Base-by-base conservation (phyloP, 2,888 invertebrate genomes). In the Tetramorium bicarinatum region DNA sequence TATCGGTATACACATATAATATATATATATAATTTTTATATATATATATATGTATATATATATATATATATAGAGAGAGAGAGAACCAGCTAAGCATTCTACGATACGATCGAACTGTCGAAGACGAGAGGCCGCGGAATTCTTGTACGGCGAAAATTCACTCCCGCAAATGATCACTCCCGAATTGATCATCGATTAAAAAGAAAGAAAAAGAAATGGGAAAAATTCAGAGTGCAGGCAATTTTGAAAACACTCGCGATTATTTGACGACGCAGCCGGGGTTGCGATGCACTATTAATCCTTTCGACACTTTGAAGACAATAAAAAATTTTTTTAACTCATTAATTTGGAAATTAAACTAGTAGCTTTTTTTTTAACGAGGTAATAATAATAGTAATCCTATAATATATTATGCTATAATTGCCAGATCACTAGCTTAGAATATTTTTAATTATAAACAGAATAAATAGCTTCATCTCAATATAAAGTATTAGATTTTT, bases 41-140 rank as follows among this genome's bases (percentile, higher is more conserved):
- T n/a, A n/a, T n/a, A n/a, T n/a, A 11, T 44, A 6, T 44, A 44
- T 44, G 7, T 75, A 49, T 64, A 74, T 38, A 52, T 25, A 76
- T 62, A 25, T 44, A 77, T 77, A 54, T 67, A 64, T 44, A 44
- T 41, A 66, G 13, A 47, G 34, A 79, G 18, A 59, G 34, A 79
- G 92, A 94, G 92, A 94, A 92, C 92, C 93, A 94, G 92, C 93
- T 93, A 93, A 93, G 93, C 94, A 93, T 93, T 93, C 93, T 91
- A 92, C 92, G 91, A 92, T 77, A 92, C 91, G 88, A 91, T 93
- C 93, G 92, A 91, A 91, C 86, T 85, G 89, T 89, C 88, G 88
- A 88, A 67, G 15, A 88, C 88, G 88, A 89, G 85, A 85, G 72
- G 72, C 29, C 52, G 79, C 71, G 74, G 47, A 15, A 25, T 41